Evolutionary conservation across 2,888 invertebrate species (phyloP), one percentile per base, ranked within the genome.

Genomic region (Dysmachus trigonus): DNA sequence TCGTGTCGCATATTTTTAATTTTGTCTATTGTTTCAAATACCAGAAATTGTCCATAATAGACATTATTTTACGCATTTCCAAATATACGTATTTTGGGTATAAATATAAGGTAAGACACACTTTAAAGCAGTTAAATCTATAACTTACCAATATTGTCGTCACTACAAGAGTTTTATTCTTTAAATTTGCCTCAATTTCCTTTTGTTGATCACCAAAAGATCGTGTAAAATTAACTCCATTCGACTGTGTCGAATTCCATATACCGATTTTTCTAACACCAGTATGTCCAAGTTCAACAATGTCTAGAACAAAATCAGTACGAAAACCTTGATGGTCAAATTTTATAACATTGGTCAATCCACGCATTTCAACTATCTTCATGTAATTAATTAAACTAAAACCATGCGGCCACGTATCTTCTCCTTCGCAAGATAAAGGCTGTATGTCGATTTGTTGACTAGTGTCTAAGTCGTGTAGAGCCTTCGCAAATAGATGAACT

Each of bases 371-470:
- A 88, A 98, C 98, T 90, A 97, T 96, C 94, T 97, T 98, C 97
- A 99, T 98, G 91, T 98, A 98, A 93, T 98, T 98, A 89, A 98
- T 97, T 88, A 99, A 94, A 90, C 97, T 97, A 92, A 97, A 97
- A 88, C 99, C 98, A 90, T 98, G 97, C 22, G 96, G 96, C 98
- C 98, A 98, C 13, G 97, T 97, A 91, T 97, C 96, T 88, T 96
- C 95, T 0, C 96, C 96, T 89, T 97, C 97, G 90, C 98, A 98
- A 84, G 96, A 96, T 86, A 98, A 93, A 0, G 97, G 96, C 90
- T 96, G 95, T 88, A 97, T 96, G 91, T 97, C 96, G 88, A 98
- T 97, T 92, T 96, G 96, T 90, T 97, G 97, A 88, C 97, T 97
- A 83, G 96, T 95, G 93, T 98, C 98, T 90, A 98, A 93, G 91